These are phyloP conservation scores for Ochotona curzoniae DNA, from an alignment of 2,113 vertebrate genomes.

Conservation along the genomic window DNA sequence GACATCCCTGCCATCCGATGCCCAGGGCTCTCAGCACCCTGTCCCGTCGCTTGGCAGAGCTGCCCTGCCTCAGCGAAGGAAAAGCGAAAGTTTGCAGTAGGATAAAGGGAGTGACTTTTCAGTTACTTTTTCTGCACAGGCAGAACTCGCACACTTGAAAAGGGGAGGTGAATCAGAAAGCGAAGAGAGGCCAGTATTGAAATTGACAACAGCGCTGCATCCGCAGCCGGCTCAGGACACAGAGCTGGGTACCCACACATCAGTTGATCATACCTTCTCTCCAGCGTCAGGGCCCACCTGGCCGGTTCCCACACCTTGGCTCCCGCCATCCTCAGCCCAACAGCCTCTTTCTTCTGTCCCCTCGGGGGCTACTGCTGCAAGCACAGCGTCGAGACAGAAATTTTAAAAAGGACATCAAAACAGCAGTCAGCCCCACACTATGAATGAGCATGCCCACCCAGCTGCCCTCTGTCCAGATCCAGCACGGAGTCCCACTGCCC, in stretches of 20 bases:
- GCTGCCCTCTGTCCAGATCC: not conserved
- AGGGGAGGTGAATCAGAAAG: slow-evolving; percentile 50
- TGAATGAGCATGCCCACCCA: too few relatives aligned
- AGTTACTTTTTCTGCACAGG: slow-evolving; percentile 17
- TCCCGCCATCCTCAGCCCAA: slow-evolving; percentile 68
- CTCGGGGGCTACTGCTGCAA: slow-evolving; percentile 81
- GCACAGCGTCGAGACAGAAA: slow-evolving; percentile 70
- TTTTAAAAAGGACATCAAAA: slow-evolving; percentile 71
- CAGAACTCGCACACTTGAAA: slow-evolving; percentile 53
- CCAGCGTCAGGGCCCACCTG: slow-evolving; percentile 63
- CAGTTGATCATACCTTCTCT: slow-evolving; percentile 85
- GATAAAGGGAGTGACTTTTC: slow-evolving; percentile 11
- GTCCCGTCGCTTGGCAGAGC: not conserved
- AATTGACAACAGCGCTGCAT: slow-evolving; percentile 16
- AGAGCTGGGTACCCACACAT: slow-evolving; percentile 48
- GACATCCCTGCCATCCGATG: not conserved
- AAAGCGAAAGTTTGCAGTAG: slow-evolving; percentile 4
- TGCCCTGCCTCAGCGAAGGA: accelerated
- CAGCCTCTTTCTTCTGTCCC: slow-evolving; percentile 78
- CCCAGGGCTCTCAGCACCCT: accelerated
- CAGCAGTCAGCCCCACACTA: not conserved
- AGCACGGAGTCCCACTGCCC: slow-evolving; percentile 52
- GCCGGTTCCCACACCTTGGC: slow-evolving; percentile 76
- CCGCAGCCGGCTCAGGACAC: not conserved
- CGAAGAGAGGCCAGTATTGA: not conserved